A percentile compares a stretch with the other conserved stretches of the same genome.
Conservation (phyloP, 2,797 vertebrate genomes). For the Dromococcyx pavoninus region DNA sequence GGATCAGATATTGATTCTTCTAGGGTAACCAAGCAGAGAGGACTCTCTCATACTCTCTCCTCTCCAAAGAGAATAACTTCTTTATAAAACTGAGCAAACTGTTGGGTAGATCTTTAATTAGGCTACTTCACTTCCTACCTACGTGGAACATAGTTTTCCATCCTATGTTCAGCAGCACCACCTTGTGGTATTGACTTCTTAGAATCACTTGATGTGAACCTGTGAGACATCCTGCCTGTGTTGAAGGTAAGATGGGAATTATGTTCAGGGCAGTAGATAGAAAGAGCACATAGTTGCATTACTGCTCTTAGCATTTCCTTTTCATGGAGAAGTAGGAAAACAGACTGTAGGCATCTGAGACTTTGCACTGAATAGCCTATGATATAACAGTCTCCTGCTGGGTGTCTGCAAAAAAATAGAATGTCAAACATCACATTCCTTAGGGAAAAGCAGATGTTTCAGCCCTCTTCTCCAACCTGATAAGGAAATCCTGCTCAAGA, state of each 20-base stretch:
- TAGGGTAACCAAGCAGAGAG: neutral
- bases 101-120: neutral
- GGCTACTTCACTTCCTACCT: rapidly evolving
- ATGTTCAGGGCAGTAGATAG: neutral
- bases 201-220: rapidly evolving
- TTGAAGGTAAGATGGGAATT: neutral
- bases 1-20: neutral
- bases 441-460: neutral
- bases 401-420: neutral
- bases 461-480: neutral
- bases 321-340: neutral
- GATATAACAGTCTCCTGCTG: neutral
- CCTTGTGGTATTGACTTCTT: neutral
- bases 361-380: neutral
- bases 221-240: rapidly evolving
- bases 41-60: neutral
- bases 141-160: too few species aligned
- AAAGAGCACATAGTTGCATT: neutral
- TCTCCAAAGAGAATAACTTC: neutral
- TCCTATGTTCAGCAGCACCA: neutral
- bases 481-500: neutral
- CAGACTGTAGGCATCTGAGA: neutral
- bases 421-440: neutral
- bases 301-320: neutral
- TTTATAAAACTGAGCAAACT: neutral